Percentiles rank a stretch among this genome's conserved stretches.
These are phyloP conservation scores for Eurytoma californica DNA, from an alignment of 2,888 invertebrate genomes.

Conservation along the genomic window DNA sequence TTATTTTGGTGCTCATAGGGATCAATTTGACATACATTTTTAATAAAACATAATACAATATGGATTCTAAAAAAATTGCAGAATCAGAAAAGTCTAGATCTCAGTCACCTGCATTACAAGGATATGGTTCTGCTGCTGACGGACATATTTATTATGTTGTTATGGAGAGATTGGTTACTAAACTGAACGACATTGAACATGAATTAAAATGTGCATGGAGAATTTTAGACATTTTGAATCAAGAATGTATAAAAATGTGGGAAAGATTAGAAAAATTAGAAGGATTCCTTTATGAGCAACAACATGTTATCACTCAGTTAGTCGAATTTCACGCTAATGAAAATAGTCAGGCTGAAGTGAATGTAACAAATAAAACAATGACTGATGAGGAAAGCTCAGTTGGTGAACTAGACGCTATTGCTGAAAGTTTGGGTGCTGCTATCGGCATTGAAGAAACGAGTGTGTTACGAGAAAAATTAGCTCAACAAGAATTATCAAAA, in stretches of 20 bases:
- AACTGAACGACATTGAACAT: constrained; percentile 88
- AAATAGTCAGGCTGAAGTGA: constrained; percentile 73
- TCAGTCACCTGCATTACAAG: constrained; percentile 65
- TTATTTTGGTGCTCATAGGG: background rate
- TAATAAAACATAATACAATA: constrained; percentile 50
- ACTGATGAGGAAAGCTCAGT: constrained; percentile 66
- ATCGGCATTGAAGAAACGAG: constrained; percentile 71
- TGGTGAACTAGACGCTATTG: constrained; percentile 71
- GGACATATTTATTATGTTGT: constrained; percentile 53
- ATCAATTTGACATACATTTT: constrained; percentile 29
- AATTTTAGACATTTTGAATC: constrained; percentile 91
- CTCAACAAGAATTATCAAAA: constrained; percentile 70
- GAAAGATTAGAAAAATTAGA: constrained; percentile 92
- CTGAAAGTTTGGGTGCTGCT: constrained; percentile 69
- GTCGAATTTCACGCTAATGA: constrained; percentile 85
- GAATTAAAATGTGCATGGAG: constrained; percentile 95
- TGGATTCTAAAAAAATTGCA: constrained; percentile 69
- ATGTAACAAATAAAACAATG: constrained; percentile 64
- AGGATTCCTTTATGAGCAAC: constrained; percentile 90
- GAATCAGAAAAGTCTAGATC: constrained; percentile 63
- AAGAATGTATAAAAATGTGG: constrained; percentile 96
- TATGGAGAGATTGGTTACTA: constrained; percentile 93
- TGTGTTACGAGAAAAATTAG: constrained; percentile 69
- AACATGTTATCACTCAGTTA: constrained; percentile 91
- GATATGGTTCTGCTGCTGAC: constrained; percentile 43